A percentile compares a stretch with the other conserved stretches of the same genome.
phyloP scores from a whole-genome alignment of 2,113 vertebrate species.

The Rhinopomastus cyanomelas region DNA sequence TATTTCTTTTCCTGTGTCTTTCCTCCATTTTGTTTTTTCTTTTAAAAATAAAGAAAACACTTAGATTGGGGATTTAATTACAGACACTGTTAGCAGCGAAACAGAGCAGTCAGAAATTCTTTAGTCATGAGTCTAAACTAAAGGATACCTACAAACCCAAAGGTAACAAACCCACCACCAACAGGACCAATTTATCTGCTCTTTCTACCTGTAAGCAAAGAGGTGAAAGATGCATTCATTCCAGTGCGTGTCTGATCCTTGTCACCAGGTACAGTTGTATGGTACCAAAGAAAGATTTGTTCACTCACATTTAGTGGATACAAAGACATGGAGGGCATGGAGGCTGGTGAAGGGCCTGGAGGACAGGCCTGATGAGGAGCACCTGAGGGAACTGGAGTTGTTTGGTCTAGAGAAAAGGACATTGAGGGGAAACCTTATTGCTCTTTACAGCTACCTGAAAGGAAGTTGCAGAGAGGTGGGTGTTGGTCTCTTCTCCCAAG shows the following conservation, averaged over 20 bases:
- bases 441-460: too few species aligned
- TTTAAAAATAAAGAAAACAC: background rate
- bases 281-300: background rate
- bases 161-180: background rate
- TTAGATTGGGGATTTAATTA: background rate
- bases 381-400: too few species aligned
- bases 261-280: background rate
- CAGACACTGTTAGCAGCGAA: background rate
- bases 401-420: too few species aligned
- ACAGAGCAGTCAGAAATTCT: background rate
- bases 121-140: background rate
- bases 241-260: background rate
- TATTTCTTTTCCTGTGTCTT: background rate
- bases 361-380: too few species aligned
- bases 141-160: background rate
- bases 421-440: too few species aligned
- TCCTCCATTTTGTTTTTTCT: background rate
- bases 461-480: too few species aligned
- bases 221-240: background rate
- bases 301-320: background rate
- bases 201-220: slow-evolving; percentile 28
- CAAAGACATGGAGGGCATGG: too few species aligned
- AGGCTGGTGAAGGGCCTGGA: too few species aligned
- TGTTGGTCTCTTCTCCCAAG: too few species aligned
- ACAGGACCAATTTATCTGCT: background rate